phyloP scores from a whole-genome alignment of 2,888 invertebrate species.

The Petrolisthes manimaculis region DNA sequence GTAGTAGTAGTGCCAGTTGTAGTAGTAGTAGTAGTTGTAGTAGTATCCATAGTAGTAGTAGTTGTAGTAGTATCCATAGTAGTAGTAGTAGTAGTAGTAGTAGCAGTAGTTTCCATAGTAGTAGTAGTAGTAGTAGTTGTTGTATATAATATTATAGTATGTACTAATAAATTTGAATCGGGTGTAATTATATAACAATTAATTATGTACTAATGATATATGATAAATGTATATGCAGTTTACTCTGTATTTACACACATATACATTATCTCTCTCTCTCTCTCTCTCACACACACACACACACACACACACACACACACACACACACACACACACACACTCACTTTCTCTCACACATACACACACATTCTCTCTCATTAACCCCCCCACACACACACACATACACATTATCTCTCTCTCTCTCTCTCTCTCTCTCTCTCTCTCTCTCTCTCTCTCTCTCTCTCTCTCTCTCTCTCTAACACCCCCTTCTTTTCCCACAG shows the following conservation, averaged over 20 bases:
- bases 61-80: slow-evolving; percentile 3
- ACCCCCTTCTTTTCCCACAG: not conserved
- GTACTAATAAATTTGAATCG: no score
- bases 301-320: slow-evolving; percentile 22
- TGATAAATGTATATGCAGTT: no score
- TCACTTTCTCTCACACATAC: not conserved
- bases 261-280: not conserved
- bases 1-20: slow-evolving; percentile 8
- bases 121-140: not conserved
- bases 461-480: no score
- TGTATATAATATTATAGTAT: not conserved
- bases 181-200: no score
- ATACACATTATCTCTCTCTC: not conserved
- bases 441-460: slow-evolving; percentile 13
- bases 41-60: slow-evolving; percentile 7
- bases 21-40: not conserved
- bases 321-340: slow-evolving; percentile 5
- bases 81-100: slow-evolving; percentile 14
- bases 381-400: not conserved
- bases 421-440: slow-evolving; percentile 1
- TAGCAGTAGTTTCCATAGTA: not conserved
- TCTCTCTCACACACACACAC: not conserved
- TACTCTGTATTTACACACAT: not conserved
- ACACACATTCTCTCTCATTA: not conserved
- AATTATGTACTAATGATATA: no score